Percentiles rank a stretch among this genome's conserved stretches.
These are phyloP conservation scores for Bombus picipes DNA, from an alignment of 1,140 invertebrate species.

Conservation along the genomic window DNA sequence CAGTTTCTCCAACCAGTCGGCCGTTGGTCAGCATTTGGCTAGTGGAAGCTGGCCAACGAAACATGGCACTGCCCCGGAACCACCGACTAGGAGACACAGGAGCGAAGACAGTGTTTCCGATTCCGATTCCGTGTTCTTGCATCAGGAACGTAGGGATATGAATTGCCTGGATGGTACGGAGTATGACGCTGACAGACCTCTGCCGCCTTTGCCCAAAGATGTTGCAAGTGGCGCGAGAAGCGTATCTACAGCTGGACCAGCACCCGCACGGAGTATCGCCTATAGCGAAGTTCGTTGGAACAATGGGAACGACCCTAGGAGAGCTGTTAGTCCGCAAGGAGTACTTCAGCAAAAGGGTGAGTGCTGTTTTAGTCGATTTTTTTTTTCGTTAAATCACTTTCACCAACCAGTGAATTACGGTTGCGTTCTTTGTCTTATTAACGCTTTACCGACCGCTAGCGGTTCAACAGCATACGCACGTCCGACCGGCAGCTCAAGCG, in stretches of 20 bases:
- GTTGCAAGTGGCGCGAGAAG: not conserved
- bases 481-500: no score
- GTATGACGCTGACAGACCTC: conserved; percentile 77
- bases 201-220: conserved; percentile 74
- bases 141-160: conserved; percentile 55
- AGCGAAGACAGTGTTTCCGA: conserved; percentile 70
- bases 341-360: conserved; percentile 80
- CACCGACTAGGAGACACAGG: conserved; percentile 81
- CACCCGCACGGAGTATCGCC: conserved; percentile 6
- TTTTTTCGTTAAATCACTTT: not conserved
- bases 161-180: conserved; percentile 45
- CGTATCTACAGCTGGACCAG: no score
- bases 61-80: conserved; percentile 83
- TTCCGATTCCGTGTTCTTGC: conserved; percentile 62
- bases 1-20: conserved; percentile 81
- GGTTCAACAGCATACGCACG: no score
- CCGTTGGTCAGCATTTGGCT: conserved; percentile 56
- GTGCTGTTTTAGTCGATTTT: conserved; percentile 41
- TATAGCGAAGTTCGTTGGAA: conserved; percentile 53
- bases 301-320: not conserved
- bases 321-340: conserved; percentile 82
- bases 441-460: no score
- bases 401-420: no score
- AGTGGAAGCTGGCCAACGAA: conserved; percentile 82
- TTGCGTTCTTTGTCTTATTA: no score